Evolutionary conservation across 2,113 vertebrate genomes (phyloP).

Genomic region (Alosa alosa): DNA sequence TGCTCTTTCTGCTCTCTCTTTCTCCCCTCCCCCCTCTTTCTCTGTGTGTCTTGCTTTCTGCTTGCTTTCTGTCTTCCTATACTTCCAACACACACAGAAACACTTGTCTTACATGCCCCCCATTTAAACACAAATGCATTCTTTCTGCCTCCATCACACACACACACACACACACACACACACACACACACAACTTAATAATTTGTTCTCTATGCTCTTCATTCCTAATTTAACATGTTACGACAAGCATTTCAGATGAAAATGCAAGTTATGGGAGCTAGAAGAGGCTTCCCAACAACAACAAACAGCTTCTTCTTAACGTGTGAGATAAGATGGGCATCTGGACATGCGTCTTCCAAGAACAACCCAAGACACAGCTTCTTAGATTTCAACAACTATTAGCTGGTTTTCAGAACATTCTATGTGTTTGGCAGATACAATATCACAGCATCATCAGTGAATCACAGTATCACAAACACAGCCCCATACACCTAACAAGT

Average conservation of each 20-base stretch:
- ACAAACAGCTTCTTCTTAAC: background rate
- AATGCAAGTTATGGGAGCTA: background rate
- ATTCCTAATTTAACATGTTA: conserved; percentile 11
- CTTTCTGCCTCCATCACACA: background rate
- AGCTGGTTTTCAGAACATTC: background rate
- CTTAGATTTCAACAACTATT: background rate
- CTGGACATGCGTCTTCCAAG: background rate
- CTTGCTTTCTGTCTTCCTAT: conserved; percentile 47
- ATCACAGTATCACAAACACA: background rate
- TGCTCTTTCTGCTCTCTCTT: conserved; percentile 39
- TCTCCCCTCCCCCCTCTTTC: conserved; percentile 42
- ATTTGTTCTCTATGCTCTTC: background rate
- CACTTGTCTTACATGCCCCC: conserved; percentile 4
- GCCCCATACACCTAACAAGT: background rate
- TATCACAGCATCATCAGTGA: background rate
- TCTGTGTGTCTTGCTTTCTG: conserved; percentile 44
- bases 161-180: conserved; percentile 44
- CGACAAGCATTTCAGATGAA: conserved; percentile 5
- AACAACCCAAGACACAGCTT: background rate
- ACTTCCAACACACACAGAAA: conserved; percentile 10
- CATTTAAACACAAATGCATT: background rate
- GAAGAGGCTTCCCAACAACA: background rate
- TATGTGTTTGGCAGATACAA: background rate
- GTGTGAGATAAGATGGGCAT: background rate
- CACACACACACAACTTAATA: conserved; percentile 44